A percentile compares a stretch with the other conserved stretches of the same genome.
Evolutionary conservation across 30 jellyfish, hydroid and myxozoan genomes (phyloP).

Genomic region (Phacellophora camtschatica): DNA sequence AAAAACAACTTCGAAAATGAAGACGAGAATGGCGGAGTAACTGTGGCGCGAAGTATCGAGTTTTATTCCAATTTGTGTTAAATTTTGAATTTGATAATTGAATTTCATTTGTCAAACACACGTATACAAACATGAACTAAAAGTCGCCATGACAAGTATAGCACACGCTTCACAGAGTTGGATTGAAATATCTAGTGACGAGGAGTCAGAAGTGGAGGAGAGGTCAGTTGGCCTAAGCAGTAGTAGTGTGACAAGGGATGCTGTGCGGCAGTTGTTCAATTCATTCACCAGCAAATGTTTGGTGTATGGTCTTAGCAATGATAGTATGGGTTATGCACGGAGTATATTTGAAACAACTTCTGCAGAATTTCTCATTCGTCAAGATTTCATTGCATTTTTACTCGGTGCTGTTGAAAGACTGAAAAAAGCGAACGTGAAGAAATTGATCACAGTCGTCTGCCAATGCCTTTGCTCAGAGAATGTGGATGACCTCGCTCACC

Average conservation of each 20-base stretch:
- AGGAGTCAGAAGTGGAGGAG: slow-evolving; percentile 6
- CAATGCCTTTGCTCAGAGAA: slow-evolving; percentile 20
- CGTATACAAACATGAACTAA: neutral
- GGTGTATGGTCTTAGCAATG: neutral
- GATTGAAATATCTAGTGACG: slow-evolving; percentile 72
- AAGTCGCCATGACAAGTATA: neutral
- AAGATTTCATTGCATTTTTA: slow-evolving; percentile 1
- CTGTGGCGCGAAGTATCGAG: no score
- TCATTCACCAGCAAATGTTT: slow-evolving; percentile 5
- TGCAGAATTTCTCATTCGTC: neutral
- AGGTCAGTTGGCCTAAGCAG: neutral
- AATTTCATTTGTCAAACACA: no score
- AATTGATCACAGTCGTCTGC: neutral
- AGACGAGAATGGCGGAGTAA: neutral
- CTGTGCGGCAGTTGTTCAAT: neutral
- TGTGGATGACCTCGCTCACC: no score
- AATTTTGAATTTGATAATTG: no score
- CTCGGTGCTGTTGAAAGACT: neutral
- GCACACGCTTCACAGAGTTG: neutral
- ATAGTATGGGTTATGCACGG: neutral
- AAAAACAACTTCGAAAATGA: no score
- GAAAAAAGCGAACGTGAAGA: neutral
- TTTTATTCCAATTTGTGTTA: no score
- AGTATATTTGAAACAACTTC: slow-evolving; percentile 10
- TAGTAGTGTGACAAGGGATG: neutral